Evolutionary conservation across 2,113 vertebrate species (phyloP).

Genomic region (Rafetus swinhoei): DNA sequence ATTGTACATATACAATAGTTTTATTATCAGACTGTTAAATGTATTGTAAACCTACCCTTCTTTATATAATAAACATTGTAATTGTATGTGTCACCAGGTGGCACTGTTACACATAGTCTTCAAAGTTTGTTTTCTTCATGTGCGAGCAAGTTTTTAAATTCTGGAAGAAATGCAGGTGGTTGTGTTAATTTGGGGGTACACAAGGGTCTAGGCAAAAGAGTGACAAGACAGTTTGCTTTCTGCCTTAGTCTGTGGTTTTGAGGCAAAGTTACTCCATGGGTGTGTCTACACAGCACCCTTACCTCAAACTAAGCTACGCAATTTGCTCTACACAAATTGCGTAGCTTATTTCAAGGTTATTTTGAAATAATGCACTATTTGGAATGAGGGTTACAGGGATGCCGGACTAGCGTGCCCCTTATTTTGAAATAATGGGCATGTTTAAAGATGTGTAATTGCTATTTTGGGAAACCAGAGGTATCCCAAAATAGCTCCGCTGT

Average conservation of each 20-base stretch:
- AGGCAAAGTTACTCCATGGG: neutral
- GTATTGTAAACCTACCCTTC: conserved; percentile 23
- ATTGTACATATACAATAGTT: neutral
- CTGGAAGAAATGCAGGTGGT: conserved; percentile 28
- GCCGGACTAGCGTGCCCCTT: no score
- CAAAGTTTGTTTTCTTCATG: conserved; percentile 10
- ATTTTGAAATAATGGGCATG: no score
- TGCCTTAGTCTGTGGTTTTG: neutral
- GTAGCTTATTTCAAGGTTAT: no score
- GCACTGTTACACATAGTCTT: neutral
- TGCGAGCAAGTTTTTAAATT: conserved; percentile 14
- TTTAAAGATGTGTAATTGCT: no score
- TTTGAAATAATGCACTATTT: no score
- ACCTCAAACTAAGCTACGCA: no score
- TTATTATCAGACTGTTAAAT: conserved; percentile 34
- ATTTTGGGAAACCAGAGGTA: no score
- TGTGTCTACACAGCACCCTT: no score
- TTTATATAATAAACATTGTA: conserved; percentile 22
- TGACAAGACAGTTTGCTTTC: neutral
- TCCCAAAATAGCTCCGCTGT: no score
- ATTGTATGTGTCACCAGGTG: conserved; percentile 29
- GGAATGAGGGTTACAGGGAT: no score
- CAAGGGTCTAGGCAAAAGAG: neutral
- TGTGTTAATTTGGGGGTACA: neutral
- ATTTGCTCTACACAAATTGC: no score